phyloP scores from a whole-genome alignment of 2,888 invertebrate species.

The Agrenia bidenticulata region DNA sequence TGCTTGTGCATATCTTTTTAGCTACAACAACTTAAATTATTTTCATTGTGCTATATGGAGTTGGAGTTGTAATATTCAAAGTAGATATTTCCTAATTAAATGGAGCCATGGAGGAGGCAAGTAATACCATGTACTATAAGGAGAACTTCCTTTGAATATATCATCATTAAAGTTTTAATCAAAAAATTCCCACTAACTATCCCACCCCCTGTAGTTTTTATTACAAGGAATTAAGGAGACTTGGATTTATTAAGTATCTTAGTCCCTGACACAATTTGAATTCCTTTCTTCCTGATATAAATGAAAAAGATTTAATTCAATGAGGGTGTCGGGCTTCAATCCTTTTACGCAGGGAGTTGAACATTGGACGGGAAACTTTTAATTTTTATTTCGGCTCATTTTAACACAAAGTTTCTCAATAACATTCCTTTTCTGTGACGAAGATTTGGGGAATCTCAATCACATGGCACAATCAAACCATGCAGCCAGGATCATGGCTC shows the following conservation, averaged over 20 bases:
- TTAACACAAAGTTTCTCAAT: constrained; percentile 16
- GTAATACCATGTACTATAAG: not conserved
- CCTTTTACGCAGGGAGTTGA: not conserved
- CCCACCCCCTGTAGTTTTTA: constrained; percentile 10
- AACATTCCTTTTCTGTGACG: constrained; percentile 14
- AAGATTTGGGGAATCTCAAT: not conserved
- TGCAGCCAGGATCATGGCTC: no score
- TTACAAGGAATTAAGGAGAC: constrained; percentile 18
- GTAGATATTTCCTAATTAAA: constrained; percentile 22
- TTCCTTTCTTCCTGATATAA: not conserved
- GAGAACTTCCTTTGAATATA: constrained; percentile 44
- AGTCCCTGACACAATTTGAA: not conserved
- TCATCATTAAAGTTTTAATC: constrained; percentile 53
- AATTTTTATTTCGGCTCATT: constrained; percentile 34
- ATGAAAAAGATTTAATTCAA: not conserved
- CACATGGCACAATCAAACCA: no score
- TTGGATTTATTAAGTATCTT: constrained; percentile 18
- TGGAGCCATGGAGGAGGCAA: not conserved
- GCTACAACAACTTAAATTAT: no score
- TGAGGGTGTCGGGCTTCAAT: constrained; percentile 9
- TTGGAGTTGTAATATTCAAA: constrained; percentile 9
- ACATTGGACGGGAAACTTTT: constrained; percentile 22
- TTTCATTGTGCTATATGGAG: no score
- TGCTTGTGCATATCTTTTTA: no score
- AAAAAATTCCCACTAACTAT: constrained; percentile 34